Evolutionary conservation across 2,888 invertebrate genomes (phyloP).

Genomic region (Eupeodes latifasciatus): DNA sequence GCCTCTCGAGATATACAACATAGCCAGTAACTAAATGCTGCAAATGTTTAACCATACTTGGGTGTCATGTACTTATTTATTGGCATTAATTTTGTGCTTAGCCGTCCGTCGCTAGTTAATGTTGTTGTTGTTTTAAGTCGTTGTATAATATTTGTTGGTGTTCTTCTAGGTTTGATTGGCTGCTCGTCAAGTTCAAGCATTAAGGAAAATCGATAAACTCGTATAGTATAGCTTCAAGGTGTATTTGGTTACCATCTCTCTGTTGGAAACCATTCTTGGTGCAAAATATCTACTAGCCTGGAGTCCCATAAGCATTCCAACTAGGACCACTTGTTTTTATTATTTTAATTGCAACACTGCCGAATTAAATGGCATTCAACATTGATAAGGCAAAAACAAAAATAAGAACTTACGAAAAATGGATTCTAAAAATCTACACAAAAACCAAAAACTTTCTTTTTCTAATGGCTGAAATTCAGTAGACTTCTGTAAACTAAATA

Average conservation of each 20-base stretch:
- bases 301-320: too few species aligned
- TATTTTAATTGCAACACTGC: too few species aligned
- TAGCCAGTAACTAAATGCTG: constrained; percentile 72
- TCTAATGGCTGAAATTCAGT: too few species aligned
- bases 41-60: constrained; percentile 76
- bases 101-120: constrained; percentile 4
- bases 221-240: constrained; percentile 34
- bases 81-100: constrained; percentile 72
- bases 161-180: constrained; percentile 46
- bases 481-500: too few species aligned
- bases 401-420: too few species aligned
- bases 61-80: constrained; percentile 76
- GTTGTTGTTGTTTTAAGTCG: background rate
- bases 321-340: too few species aligned
- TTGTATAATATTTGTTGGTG: background rate
- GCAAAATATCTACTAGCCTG: too few species aligned
- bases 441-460: too few species aligned
- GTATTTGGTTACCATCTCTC: constrained; percentile 23
- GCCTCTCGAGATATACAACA: constrained; percentile 37
- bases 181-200: constrained; percentile 70
- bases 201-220: constrained; percentile 1
- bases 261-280: background rate
- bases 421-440: too few species aligned
- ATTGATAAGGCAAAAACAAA: too few species aligned
- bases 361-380: too few species aligned